Base-by-base conservation (phyloP, 2,797 vertebrate genomes). In the Epinephelus awoara region DNA sequence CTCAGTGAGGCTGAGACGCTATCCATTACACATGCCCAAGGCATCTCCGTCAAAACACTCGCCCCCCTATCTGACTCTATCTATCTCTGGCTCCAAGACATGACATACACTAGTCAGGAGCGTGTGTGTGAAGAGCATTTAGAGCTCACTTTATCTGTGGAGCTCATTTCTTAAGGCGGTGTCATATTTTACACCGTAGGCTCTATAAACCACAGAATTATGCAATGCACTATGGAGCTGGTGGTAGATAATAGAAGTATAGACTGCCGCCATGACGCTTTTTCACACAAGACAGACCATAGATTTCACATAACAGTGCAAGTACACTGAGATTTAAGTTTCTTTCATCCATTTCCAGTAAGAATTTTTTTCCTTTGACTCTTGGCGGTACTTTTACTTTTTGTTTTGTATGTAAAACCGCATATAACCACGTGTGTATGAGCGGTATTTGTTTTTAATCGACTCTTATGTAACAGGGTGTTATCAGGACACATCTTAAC, bases 1-100 rank as follows among this genome's bases (percentile, higher is more conserved):
- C 87, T 91, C 87, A 87, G 64, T 85, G 88, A 90, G 80, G 82
- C 86, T 72, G 75, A 88, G 83, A 76, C 8, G 8, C 77, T 86
- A 77, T 92, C 88, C 70, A 72, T 93, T 91, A 91, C 90, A 88
- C 59, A 80, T 78, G 84, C 92, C 80, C 67, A 58, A 83, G 90
- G 90, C 91, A 11, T 68, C 79, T 76, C 75, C 27, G 46, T 87
- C 79, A 80, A 70, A 79, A 77, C 76, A 82, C 75, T 85, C 38
- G 42, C 75, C 65, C 66, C 27, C 40, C 70, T 66, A 52, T 85
- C 83, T 70, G 72, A 4, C 50, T 75, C 72, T 59, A 29, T 86
- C 70, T 82, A 29, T 86, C 70, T 82, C 47, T 72, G 72, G 67
- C 87, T 84, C 50, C 2, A 9, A 84, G 82, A 80, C 71, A 63